Evolutionary conservation across 2,113 vertebrate species (phyloP).

Genomic region (Osmerus eperlanus): DNA sequence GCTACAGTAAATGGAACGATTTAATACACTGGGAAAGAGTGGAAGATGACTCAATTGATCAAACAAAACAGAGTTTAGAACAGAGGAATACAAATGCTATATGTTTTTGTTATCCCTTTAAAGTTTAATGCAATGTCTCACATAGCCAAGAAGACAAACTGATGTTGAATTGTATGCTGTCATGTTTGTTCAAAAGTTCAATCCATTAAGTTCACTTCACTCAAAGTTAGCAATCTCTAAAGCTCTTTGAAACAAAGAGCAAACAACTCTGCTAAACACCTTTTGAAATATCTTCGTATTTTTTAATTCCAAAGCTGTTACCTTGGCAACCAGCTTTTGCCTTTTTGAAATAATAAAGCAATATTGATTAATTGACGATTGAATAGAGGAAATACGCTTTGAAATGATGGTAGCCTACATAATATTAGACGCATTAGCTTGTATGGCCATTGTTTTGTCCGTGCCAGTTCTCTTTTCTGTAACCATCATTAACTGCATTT

Average conservation of each 20-base stretch:
- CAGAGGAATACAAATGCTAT: conserved; percentile 15
- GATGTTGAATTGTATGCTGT: conserved; percentile 5
- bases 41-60: conserved; percentile 13
- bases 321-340: conserved; percentile 35
- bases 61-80: neutral
- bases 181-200: conserved; percentile 41
- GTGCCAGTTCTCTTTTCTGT: conserved; percentile 12
- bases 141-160: conserved; percentile 22
- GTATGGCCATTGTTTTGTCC: neutral
- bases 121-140: conserved; percentile 35
- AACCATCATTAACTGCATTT: conserved; percentile 52
- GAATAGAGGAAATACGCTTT: conserved; percentile 18
- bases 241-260: conserved; percentile 41
- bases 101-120: conserved; percentile 17
- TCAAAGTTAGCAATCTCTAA: conserved; percentile 40
- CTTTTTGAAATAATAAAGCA: no score
- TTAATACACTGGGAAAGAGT: neutral
- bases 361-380: no score
- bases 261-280: conserved; percentile 17
- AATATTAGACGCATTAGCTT: neutral
- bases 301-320: conserved; percentile 33
- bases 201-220: conserved; percentile 38
- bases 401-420: no score
- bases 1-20: no score
- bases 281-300: conserved; percentile 17